These are phyloP conservation scores for Eriosoma lanigerum DNA, from an alignment of 1,140 invertebrate species.

Conservation along the genomic window DNA sequence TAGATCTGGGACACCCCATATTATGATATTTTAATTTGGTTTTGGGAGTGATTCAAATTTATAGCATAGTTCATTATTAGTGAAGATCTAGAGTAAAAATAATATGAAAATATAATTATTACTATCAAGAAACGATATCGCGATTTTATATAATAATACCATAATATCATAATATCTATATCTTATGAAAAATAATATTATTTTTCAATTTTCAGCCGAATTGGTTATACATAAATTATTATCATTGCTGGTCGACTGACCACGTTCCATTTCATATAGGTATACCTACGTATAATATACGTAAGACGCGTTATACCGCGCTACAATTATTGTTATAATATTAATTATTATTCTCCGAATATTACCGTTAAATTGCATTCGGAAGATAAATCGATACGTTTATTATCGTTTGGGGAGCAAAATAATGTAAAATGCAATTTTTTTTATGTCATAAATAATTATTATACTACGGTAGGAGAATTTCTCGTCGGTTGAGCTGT, in stretches of 20 bases:
- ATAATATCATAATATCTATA: too few relatives aligned
- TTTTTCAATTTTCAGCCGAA: not conserved
- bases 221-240: not conserved
- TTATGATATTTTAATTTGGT: too few relatives aligned
- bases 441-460: slow-evolving; percentile 20
- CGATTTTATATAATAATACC: too few relatives aligned
- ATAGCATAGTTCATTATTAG: too few relatives aligned
- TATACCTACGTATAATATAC: not conserved
- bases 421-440: not conserved
- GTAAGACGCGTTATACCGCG: not conserved
- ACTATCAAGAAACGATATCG: too few relatives aligned
- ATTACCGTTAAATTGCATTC: slow-evolving; percentile 24
- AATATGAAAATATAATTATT: too few relatives aligned
- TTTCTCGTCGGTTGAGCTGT: slow-evolving; percentile 18
- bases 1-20: too few relatives aligned
- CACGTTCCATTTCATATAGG: not conserved
- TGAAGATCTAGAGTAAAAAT: too few relatives aligned
- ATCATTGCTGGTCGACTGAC: not conserved
- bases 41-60: too few relatives aligned
- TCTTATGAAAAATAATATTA: not conserved
- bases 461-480: not conserved
- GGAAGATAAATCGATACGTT: not conserved
- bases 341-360: not conserved
- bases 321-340: not conserved
- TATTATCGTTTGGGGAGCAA: slow-evolving; percentile 6